Conservation (phyloP, 2,113 vertebrate species). For the Anser brachyrhynchus region DNA sequence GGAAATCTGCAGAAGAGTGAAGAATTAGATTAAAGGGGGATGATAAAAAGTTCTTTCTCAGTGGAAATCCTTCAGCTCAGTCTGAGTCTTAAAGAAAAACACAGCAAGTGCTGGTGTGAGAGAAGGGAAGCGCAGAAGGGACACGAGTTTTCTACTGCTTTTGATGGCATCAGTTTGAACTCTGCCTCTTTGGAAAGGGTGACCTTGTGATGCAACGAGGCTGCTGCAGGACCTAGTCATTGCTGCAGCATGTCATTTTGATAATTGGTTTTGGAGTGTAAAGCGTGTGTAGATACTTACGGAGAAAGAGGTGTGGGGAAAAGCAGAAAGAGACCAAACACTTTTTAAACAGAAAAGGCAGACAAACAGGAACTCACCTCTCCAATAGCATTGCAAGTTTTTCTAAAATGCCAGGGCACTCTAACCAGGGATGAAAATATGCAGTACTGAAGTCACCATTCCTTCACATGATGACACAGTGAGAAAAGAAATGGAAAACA, state of each 20-base stretch:
- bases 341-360: not conserved
- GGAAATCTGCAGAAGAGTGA: not conserved
- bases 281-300: not conserved
- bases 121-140: not conserved
- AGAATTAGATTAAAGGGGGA: not conserved
- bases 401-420: not conserved
- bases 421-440: not conserved
- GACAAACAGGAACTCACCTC: not conserved
- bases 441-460: not conserved
- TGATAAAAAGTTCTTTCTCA: not conserved
- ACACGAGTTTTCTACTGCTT: not conserved
- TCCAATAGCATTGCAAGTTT: not conserved
- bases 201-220: not conserved
- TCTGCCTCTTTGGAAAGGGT: not conserved
- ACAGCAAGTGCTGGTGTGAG: not conserved
- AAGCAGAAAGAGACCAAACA: not conserved
- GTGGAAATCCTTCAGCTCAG: not conserved
- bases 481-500: not conserved
- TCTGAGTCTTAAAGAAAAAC: not conserved
- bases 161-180: not conserved
- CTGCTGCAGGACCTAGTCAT: not conserved
- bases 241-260: not conserved
- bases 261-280: not conserved
- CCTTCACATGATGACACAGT: not conserved
- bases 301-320: not conserved